phyloP scores from a whole-genome alignment of 2,888 invertebrate genomes.

The Epistrophella euchroma region DNA sequence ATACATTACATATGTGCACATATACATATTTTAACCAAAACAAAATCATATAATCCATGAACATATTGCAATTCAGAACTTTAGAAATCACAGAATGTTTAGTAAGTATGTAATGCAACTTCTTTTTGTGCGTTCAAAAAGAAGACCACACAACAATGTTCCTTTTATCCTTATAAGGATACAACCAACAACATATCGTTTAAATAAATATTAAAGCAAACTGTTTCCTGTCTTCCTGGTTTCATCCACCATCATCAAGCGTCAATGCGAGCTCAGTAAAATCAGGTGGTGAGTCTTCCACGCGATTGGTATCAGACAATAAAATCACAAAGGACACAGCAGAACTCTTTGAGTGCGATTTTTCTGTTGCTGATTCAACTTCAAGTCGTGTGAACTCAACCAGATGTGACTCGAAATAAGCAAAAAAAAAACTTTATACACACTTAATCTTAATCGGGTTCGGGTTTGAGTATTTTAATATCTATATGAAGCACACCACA shows the following conservation, averaged over 20 bases:
- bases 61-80: too few species aligned
- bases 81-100: too few species aligned
- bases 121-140: not conserved
- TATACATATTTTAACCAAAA: too few species aligned
- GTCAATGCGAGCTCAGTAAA: not conserved
- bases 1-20: too few species aligned
- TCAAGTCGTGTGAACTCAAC: constrained; percentile 58
- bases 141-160: not conserved
- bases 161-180: constrained; percentile 30
- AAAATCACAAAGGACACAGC: constrained; percentile 57
- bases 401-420: constrained; percentile 50
- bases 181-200: constrained; percentile 16
- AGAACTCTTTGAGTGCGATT: constrained; percentile 49
- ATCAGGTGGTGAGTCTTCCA: constrained; percentile 68
- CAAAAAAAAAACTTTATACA: constrained; percentile 39
- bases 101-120: too few species aligned
- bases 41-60: too few species aligned
- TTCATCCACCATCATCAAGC: not conserved
- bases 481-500: constrained; percentile 16
- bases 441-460: constrained; percentile 52
- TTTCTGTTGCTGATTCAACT: constrained; percentile 31
- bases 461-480: constrained; percentile 25
- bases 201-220: constrained; percentile 29
- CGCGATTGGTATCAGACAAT: constrained; percentile 66
- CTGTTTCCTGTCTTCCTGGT: not conserved